A percentile compares a stretch with the other conserved stretches of the same genome.
These are phyloP conservation scores for Pseudoips prasinana DNA, from an alignment of 2,888 invertebrate species.

Conservation along the genomic window DNA sequence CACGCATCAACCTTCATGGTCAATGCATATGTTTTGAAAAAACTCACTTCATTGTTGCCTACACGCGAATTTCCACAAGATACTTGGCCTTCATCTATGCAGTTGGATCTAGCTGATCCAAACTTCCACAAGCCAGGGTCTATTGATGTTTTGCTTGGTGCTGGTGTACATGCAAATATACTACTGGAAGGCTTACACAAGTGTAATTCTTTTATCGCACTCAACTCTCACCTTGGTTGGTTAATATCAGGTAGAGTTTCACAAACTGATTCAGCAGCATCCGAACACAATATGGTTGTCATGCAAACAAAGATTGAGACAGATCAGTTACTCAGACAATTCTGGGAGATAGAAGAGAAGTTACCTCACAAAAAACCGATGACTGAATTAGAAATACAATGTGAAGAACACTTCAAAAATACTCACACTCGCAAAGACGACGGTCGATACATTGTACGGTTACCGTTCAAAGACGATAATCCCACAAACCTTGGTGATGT, in stretches of 20 bases:
- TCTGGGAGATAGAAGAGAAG: constrained; percentile 28
- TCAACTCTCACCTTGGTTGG: constrained; percentile 23
- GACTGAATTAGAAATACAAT: constrained; percentile 16
- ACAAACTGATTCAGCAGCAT: constrained; percentile 11
- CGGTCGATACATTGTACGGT: constrained; percentile 20
- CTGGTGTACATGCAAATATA: constrained; percentile 21
- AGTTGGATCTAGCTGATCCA: no score
- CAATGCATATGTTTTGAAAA: no score
- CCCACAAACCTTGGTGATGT: constrained; percentile 17
- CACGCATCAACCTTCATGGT: constrained; percentile 14
- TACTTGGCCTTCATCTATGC: no score
- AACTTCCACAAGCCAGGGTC: no score
- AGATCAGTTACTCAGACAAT: constrained; percentile 18
- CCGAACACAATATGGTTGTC: constrained; percentile 15
- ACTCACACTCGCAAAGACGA: constrained; percentile 5
- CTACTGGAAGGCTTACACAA: constrained; percentile 19
- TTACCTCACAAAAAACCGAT: constrained; percentile 11
- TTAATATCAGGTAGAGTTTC: constrained; percentile 18
- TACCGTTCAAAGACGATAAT: constrained; percentile 19
- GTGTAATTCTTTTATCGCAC: constrained; percentile 14
- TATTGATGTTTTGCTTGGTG: no score
- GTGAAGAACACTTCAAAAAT: constrained; percentile 20
- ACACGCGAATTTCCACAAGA: no score
- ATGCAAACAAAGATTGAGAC: constrained; percentile 15
- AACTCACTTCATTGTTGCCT: no score